These are phyloP conservation scores for Tetramorium bicarinatum DNA, from an alignment of 2,888 invertebrate genomes.

Conservation along the genomic window DNA sequence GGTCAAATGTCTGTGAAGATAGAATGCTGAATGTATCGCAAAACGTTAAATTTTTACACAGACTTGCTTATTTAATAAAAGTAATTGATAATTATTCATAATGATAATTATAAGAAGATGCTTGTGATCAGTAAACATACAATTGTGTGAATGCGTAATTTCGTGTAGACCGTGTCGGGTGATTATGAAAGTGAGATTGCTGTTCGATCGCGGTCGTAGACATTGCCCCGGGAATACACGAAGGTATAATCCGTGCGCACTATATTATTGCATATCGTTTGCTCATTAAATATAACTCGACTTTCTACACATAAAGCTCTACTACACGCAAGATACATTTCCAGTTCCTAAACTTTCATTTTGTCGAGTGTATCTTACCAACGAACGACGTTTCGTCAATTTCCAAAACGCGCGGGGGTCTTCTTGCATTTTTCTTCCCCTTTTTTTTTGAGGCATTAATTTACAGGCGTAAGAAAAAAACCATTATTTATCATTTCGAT, in stretches of 20 bases:
- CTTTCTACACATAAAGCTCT: conserved; percentile 31
- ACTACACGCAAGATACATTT: conserved; percentile 15
- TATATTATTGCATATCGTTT: conserved; percentile 21
- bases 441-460: conserved; percentile 27
- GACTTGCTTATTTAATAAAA: conserved; percentile 83
- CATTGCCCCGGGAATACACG: conserved; percentile 9
- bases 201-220: conserved; percentile 65
- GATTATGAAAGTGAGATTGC: conserved; percentile 70
- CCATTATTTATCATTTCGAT: background rate
- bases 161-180: conserved; percentile 72
- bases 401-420: background rate
- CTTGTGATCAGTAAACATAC: conserved; percentile 77
- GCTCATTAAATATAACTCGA: conserved; percentile 32
- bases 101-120: conserved; percentile 78
- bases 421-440: background rate
- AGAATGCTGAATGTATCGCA: conserved; percentile 71
- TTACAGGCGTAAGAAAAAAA: conserved; percentile 34
- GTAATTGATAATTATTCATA: conserved; percentile 78
- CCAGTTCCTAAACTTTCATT: conserved; percentile 38
- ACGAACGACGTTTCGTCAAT: conserved; percentile 10
- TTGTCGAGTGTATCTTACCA: conserved; percentile 41
- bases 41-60: conserved; percentile 82
- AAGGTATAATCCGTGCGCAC: conserved; percentile 18
- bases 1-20: conserved; percentile 67
- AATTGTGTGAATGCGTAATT: conserved; percentile 74